Percentiles rank a stretch among this genome's conserved stretches.
These are phyloP conservation scores for Pantherophis vulpinus DNA, from an alignment of 2,797 vertebrate genomes.

Conservation along the genomic window DNA sequence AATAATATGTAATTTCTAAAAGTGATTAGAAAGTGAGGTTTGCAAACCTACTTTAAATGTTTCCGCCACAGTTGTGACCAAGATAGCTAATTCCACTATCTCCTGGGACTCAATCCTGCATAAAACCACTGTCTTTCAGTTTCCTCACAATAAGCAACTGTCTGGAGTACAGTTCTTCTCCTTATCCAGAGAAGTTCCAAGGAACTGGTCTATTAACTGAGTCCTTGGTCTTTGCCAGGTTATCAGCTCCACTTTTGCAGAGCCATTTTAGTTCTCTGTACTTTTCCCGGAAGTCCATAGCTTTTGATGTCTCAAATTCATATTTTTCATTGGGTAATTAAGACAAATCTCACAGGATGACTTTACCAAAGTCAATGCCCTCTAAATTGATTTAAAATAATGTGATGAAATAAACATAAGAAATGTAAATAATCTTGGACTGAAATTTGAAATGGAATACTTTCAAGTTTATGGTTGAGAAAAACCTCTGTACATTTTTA, in stretches of 20 bases:
- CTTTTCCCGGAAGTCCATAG: not conserved
- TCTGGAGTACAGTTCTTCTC: not conserved
- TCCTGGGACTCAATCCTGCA: not conserved
- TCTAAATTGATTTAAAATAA: not conserved
- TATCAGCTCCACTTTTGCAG: not conserved
- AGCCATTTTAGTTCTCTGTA: not conserved
- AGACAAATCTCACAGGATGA: not conserved
- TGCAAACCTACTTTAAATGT: not conserved
- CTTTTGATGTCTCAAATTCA: not conserved
- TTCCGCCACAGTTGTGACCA: not conserved
- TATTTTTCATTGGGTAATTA: not conserved
- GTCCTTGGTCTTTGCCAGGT: not conserved
- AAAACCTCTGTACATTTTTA: not conserved
- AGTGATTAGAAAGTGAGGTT: not conserved
- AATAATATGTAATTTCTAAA: not conserved
- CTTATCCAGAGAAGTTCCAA: not conserved
- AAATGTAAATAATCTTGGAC: not conserved
- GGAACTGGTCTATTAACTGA: not conserved
- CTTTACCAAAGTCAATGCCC: not conserved
- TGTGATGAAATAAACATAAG: not conserved
- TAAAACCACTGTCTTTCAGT: not conserved
- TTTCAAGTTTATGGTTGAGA: not conserved
- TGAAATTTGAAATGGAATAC: not conserved
- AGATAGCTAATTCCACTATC: not conserved
- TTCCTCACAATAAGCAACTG: not conserved